phyloP scores from a whole-genome alignment of 2,797 vertebrate genomes.

The Phyllotis vaccarum region DNA sequence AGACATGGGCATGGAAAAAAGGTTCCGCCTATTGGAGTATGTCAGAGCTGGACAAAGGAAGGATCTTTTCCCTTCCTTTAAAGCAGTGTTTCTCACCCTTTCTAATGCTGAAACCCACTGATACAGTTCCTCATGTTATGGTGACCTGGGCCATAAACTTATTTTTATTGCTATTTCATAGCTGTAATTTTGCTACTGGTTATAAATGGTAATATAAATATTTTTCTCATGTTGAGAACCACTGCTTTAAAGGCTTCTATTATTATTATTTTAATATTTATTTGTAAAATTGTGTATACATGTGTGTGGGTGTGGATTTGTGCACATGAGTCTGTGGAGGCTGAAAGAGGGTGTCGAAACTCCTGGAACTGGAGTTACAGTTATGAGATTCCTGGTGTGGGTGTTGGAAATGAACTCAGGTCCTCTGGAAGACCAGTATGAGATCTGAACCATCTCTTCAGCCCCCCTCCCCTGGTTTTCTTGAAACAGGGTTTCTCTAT shows the following conservation, averaged over 20 bases:
- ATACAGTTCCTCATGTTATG: not conserved
- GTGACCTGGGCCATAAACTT: not conserved
- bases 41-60: not conserved
- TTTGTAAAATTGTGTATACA: not conserved
- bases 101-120: not conserved
- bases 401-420: not conserved
- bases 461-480: too few relatives aligned
- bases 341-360: not conserved
- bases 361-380: not conserved
- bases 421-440: not conserved
- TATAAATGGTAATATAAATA: not conserved
- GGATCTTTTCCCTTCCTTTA: not conserved
- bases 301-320: not conserved
- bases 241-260: not conserved
- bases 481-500: not conserved
- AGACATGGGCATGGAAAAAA: not conserved
- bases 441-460: not conserved
- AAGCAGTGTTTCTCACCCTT: not conserved
- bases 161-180: not conserved
- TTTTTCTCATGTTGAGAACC: not conserved
- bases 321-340: not conserved
- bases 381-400: not conserved
- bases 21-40: not conserved
- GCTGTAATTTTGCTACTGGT: not conserved
- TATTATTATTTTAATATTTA: not conserved